Base-by-base conservation (phyloP, 2,113 vertebrate genomes). In the Nipponia nippon region DNA sequence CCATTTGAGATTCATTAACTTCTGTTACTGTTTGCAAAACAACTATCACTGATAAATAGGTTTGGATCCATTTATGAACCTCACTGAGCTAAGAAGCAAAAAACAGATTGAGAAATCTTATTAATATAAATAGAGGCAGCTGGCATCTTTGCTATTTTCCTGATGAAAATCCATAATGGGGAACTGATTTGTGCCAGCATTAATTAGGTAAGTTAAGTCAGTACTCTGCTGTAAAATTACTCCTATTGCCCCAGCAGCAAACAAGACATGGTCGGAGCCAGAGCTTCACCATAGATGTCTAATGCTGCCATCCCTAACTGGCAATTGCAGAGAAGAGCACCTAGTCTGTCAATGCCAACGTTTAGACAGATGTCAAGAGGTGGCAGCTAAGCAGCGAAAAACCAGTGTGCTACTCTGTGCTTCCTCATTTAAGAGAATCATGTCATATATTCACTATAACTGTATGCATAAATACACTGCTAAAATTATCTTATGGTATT, bases 61-160 rank as follows among this genome's bases (percentile, higher is more conserved):
- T 83, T 92, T 85, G 72, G 44, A 93, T 92, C 56, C 86, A 83
- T 80, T 82, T 90, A 94, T 70, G 83, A 96, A 94, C 49, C 50
- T 88, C 83, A 72, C 36, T 84, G 87, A 93, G 66, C 77, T 89
- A 97, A 84, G 92, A 83, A 86, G 78, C 59, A 86, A 95, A 63
- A 94, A 92, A 46, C 81, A 95, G 83, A 66, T 61, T 77, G 71
- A 95, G 89, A 94, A 94, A 94, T 88, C 70, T 90, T 83, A 95
- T 95, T 94, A 91, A 93, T 97, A 95, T 90, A 94, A 93, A 95
- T 77, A 93, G 88, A 93, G 78, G 86, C 94, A 95, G 80, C 90
- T 97, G 94, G 91, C 89, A 94, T 81, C 83, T 96, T 93, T 87
- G 83, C 67, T 89, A 27, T 84, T 90, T 89, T 87, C 75, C 77